These are phyloP conservation scores for Arremon aurantiirostris DNA, from an alignment of 2,797 vertebrate genomes.

Conservation along the genomic window DNA sequence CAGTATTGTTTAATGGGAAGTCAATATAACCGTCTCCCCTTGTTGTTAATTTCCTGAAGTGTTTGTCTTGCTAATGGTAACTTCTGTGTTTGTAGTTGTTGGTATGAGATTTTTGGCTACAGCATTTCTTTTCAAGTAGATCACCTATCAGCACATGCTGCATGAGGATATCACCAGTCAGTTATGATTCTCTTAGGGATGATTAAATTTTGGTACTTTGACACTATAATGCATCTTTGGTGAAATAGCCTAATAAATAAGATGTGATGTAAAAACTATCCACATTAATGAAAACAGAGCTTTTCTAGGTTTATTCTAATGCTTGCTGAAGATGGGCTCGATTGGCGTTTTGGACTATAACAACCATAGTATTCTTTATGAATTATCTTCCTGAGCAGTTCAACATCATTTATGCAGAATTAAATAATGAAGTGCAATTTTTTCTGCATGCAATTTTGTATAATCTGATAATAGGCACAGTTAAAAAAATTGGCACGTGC, in stretches of 20 bases:
- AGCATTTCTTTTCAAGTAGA: not conserved
- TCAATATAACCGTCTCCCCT: not conserved
- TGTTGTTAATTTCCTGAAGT: not conserved
- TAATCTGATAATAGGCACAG: constrained; percentile 57
- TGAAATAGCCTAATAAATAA: not conserved
- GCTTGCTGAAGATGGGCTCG: not conserved
- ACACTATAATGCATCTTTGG: not conserved
- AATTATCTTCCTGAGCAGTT: constrained; percentile 25
- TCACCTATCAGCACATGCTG: not conserved
- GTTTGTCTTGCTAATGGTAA: not conserved
- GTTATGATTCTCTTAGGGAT: not conserved
- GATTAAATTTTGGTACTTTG: not conserved
- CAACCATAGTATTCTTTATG: not conserved
- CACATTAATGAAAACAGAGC: not conserved
- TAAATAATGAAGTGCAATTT: constrained; percentile 47
- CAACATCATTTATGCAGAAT: constrained; percentile 20
- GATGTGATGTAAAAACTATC: not conserved
- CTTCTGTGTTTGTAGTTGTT: not conserved
- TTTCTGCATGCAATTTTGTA: constrained; percentile 51
- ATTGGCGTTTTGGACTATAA: not conserved
- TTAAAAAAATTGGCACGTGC: not conserved
- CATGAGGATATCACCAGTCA: not conserved
- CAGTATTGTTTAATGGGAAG: not conserved
- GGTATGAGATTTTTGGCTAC: not conserved
- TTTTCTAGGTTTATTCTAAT: not conserved